These are phyloP conservation scores for Pseudopodoces humilis DNA, from an alignment of 2,113 vertebrate genomes.

Conservation along the genomic window DNA sequence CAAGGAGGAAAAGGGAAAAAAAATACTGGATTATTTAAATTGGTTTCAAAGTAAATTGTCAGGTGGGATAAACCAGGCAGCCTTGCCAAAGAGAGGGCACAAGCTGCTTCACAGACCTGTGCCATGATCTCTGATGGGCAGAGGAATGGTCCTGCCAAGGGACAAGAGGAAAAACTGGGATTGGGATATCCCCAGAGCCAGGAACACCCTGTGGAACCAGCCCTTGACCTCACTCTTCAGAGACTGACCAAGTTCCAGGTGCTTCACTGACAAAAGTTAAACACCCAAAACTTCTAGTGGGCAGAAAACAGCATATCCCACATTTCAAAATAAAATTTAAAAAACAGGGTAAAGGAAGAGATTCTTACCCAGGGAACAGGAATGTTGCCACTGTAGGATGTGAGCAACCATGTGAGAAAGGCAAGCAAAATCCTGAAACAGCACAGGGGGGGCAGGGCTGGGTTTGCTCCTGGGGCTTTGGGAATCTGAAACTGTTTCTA, in stretches of 20 bases:
- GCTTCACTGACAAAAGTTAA: neutral
- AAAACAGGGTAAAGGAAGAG: neutral
- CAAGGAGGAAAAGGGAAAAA: neutral
- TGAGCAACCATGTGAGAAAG: rapidly evolving
- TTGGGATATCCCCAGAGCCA: neutral
- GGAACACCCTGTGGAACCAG: neutral
- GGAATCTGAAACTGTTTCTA: neutral
- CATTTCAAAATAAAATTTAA: neutral
- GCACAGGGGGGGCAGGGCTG: neutral
- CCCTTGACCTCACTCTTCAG: neutral
- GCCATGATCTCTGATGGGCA: neutral
- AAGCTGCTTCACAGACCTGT: neutral
- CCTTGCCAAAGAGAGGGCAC: neutral
- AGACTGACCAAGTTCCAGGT: neutral
- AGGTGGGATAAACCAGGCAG: neutral
- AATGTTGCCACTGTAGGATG: rapidly evolving
- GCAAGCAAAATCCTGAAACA: neutral
- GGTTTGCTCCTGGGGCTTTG: neutral
- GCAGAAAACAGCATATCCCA: neutral
- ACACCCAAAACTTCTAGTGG: neutral
- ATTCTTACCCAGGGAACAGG: neutral
- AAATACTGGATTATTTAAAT: rapidly evolving
- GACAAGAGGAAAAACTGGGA: neutral
- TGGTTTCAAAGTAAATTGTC: neutral
- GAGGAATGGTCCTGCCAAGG: neutral